Evolutionary conservation across 2,888 invertebrate genomes (phyloP), one percentile per base, ranked within the genome.

Genomic region (Meiosimyza platycephala): DNA sequence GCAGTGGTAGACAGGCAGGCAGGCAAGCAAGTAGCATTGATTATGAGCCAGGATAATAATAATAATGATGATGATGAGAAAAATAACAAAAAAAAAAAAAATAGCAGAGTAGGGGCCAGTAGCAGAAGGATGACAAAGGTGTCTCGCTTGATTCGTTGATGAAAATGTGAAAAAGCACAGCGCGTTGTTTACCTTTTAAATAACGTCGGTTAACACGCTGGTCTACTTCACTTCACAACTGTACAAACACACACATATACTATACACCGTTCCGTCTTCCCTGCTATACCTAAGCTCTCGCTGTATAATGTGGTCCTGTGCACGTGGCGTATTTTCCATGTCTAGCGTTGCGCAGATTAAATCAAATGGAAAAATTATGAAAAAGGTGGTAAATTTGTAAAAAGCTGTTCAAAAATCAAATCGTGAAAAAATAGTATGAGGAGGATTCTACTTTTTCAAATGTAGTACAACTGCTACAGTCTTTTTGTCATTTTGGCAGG

Each of bases 301-400:
- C 13, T 62, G 3, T 64, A 16, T 62, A 16, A n/a, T 9, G 13
- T 47, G 60, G 16, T 62, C 40, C 28, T 33, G 33, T 33, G 57
- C 68, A 69, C 68, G 68, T 69, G 68, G 59, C 68, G 50, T 48
- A 28, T 57, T 7, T 64, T 64, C 50, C 28, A 33, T 40, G 54
- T 59, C 60, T 59, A 40, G 33, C 78, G 77, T 77, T 80, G 77
- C 73, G 78, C 76, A 79, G 82, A 84, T 83, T 79, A 80, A 84
- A 84, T 83, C 84, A 81, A 81, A 82, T 83, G 84, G 83, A 84
- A 83, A 83, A 83, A 79, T 83, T 81, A 80, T 82, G 79, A 80
- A 84, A 84, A 84, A 84, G 81, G 79, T 80, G 84, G 84, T 80
- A 83, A 83, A 82, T 83, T 84, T 79, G 33, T 13, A 16, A 13